phyloP scores from a whole-genome alignment of 2,113 vertebrate species.

The Elephas maximus region DNA sequence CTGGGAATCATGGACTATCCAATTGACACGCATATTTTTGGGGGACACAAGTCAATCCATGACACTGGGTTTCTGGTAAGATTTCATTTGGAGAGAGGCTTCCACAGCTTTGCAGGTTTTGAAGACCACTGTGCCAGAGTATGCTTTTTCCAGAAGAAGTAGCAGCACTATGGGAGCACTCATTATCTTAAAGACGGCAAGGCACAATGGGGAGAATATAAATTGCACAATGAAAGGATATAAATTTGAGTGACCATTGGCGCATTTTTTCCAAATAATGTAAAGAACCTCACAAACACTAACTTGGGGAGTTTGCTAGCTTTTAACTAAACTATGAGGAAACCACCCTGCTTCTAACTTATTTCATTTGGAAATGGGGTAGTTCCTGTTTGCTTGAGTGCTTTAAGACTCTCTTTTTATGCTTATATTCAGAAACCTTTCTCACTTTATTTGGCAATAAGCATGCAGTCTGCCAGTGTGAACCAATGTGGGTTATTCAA shows the following conservation, averaged over 20 bases:
- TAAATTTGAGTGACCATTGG: not conserved
- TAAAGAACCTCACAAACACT: not conserved
- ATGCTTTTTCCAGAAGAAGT: not conserved
- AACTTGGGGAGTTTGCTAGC: not conserved
- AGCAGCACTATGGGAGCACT: too few relatives aligned
- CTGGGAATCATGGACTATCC: too few relatives aligned
- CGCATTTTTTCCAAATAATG: not conserved
- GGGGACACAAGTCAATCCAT: too few relatives aligned
- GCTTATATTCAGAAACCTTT: constrained; percentile 23
- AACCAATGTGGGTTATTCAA: not conserved
- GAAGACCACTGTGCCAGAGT: not conserved
- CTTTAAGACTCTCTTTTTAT: not conserved
- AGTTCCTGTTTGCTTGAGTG: not conserved
- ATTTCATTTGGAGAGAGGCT: not conserved
- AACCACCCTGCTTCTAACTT: not conserved
- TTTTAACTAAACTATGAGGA: not conserved
- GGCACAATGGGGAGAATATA: accelerated
- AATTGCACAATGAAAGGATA: not conserved
- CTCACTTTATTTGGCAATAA: constrained; percentile 12
- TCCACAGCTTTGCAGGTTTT: not conserved
- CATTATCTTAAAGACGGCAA: not conserved
- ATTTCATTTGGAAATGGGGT: constrained; percentile 5
- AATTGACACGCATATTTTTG: too few relatives aligned
- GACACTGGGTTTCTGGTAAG: not conserved
- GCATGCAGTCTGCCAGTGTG: not conserved